Evolutionary conservation across 2,888 invertebrate species (phyloP).

Genomic region (Siphonodentalium dalli): DNA sequence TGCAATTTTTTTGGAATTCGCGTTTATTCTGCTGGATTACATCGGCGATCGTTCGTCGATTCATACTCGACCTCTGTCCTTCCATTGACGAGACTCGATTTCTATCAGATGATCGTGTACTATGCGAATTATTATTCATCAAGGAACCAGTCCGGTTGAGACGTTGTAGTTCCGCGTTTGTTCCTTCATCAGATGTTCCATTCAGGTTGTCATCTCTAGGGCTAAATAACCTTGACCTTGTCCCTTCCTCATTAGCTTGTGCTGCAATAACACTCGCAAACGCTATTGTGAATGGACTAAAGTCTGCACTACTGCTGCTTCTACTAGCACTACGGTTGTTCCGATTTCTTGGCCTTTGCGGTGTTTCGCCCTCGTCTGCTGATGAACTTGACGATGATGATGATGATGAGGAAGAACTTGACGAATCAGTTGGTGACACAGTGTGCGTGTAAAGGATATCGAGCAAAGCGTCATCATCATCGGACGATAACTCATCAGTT

Average conservation of each 20-base stretch:
- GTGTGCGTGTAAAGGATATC: slow-evolving; percentile 44
- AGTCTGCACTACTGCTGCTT: slow-evolving; percentile 6
- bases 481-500: slow-evolving; percentile 45
- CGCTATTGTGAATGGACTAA: slow-evolving; percentile 47
- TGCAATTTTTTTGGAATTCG: slow-evolving; percentile 28
- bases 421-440: slow-evolving; percentile 37
- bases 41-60: slow-evolving; percentile 34
- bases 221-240: too few species aligned
- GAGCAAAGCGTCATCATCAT: slow-evolving; percentile 49
- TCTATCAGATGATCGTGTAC: not conserved
- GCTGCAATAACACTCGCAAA: slow-evolving; percentile 50
- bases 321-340: not conserved
- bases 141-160: too few species aligned
- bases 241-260: slow-evolving; percentile 33
- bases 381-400: slow-evolving; percentile 12
- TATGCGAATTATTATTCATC: too few species aligned
- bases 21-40: slow-evolving; percentile 43
- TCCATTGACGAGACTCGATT: not conserved
- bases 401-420: slow-evolving; percentile 16
- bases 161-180: too few species aligned
- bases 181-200: too few species aligned
- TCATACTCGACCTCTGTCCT: slow-evolving; percentile 9
- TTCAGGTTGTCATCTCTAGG: not conserved
- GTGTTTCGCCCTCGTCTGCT: slow-evolving; percentile 12
- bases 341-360: slow-evolving; percentile 12